phyloP scores from a whole-genome alignment of 2,888 invertebrate genomes.

The Alentia gelatinosa region DNA sequence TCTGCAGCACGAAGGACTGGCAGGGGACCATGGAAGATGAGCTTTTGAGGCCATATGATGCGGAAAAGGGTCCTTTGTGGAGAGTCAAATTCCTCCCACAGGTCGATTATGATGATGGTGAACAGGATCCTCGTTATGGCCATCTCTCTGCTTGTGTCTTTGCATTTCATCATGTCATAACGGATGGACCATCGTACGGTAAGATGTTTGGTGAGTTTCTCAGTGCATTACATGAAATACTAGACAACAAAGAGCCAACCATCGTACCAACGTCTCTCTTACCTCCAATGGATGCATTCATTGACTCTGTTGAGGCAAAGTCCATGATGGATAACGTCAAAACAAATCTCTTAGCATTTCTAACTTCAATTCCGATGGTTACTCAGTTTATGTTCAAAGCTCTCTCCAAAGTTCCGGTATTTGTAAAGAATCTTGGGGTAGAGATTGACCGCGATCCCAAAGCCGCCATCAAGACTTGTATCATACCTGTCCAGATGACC shows the following conservation, averaged over 20 bases:
- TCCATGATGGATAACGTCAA: neutral
- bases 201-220: neutral
- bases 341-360: neutral
- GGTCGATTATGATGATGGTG: neutral
- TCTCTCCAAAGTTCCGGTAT: neutral
- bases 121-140: neutral
- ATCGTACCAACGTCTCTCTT: neutral
- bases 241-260: neutral
- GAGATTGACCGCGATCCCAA: neutral
- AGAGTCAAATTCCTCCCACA: neutral
- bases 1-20: neutral
- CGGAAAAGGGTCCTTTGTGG: constrained; percentile 1
- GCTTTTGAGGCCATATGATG: neutral
- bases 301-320: neutral
- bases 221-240: neutral
- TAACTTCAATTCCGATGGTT: neutral
- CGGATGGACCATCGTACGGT: neutral
- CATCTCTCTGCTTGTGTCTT: neutral
- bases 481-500: neutral
- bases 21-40: neutral
- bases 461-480: neutral
- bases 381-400: neutral
- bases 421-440: neutral
- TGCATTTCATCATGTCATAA: neutral
- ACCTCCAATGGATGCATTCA: neutral